Conservation (phyloP, 2,888 invertebrate species). For the Pristionchus fissidentatus region DNA sequence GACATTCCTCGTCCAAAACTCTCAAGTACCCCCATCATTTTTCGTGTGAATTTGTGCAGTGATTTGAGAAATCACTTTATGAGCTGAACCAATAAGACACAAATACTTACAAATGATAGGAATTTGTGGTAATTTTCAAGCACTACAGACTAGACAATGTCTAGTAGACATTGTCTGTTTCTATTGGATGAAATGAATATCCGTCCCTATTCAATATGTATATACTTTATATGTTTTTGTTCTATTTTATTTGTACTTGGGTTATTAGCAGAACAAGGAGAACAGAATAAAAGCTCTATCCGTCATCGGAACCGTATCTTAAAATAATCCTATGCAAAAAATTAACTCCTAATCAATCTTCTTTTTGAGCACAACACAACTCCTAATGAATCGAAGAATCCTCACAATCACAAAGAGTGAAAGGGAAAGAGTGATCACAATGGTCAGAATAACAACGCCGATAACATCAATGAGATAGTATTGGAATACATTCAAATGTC, state of each 20-base stretch:
- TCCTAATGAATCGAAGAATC: neutral
- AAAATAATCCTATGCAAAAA: too few relatives aligned
- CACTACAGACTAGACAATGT: too few relatives aligned
- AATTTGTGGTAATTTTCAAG: too few relatives aligned
- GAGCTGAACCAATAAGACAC: too few relatives aligned
- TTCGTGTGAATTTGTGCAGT: too few relatives aligned
- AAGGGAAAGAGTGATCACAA: neutral
- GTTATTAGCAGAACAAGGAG: neutral
- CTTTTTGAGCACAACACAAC: neutral
- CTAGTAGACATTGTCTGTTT: too few relatives aligned
- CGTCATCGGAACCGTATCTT: too few relatives aligned
- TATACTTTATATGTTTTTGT: neutral
- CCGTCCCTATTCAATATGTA: neutral
- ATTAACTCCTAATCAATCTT: neutral
- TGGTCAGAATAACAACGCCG: neutral
- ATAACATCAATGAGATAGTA: conserved; percentile 30
- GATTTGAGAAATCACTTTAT: too few relatives aligned
- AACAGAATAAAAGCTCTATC: too few relatives aligned
- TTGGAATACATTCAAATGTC: conserved; percentile 32
- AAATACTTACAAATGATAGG: too few relatives aligned
- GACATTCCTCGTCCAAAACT: too few relatives aligned
- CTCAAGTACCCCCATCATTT: too few relatives aligned
- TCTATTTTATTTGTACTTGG: neutral
- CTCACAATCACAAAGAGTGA: neutral
- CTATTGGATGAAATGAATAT: neutral